A percentile compares a stretch with the other conserved stretches of the same genome.
Conservation (phyloP, 2,113 vertebrate genomes). For the Hippoglossus stenolepis region DNA sequence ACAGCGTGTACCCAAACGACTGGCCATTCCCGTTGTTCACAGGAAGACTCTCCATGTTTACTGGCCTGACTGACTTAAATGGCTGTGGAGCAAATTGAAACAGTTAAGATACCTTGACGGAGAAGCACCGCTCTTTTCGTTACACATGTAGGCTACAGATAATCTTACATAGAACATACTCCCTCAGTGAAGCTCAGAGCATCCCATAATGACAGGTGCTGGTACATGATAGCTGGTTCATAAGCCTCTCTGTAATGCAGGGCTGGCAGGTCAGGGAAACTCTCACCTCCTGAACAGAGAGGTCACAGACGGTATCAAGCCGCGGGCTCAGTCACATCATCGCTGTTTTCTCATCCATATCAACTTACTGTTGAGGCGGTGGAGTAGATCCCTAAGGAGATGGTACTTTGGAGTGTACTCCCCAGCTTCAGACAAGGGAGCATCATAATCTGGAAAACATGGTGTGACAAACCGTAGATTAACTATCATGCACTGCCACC, state of each 20-base stretch:
- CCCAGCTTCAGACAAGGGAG: conserved; percentile 92
- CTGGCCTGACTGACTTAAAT: conserved; percentile 81
- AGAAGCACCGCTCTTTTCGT: neutral
- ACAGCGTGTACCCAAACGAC: conserved; percentile 92
- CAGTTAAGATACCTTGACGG: neutral
- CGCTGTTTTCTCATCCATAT: neutral
- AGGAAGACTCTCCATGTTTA: conserved; percentile 95
- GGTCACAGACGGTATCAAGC: neutral
- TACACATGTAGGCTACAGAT: neutral
- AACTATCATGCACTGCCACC: conserved; percentile 46
- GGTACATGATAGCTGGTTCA: conserved; percentile 79
- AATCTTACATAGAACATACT: conserved; percentile 76
- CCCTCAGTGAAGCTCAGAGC: conserved; percentile 82
- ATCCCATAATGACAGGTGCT: conserved; percentile 93
- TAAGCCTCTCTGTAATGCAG: conserved; percentile 75
- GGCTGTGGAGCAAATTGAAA: conserved; percentile 79
- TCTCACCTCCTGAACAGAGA: conserved; percentile 57
- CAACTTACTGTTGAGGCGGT: conserved; percentile 83
- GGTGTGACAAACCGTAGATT: neutral
- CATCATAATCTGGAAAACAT: conserved; percentile 90
- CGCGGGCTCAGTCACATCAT: neutral
- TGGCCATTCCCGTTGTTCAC: conserved; percentile 89
- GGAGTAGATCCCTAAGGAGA: conserved; percentile 88
- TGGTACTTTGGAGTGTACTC: conserved; percentile 94
- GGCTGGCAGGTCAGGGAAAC: conserved; percentile 73